These are phyloP conservation scores for Palaemon carinicauda DNA, from an alignment of 1,140 invertebrate genomes.

Conservation along the genomic window DNA sequence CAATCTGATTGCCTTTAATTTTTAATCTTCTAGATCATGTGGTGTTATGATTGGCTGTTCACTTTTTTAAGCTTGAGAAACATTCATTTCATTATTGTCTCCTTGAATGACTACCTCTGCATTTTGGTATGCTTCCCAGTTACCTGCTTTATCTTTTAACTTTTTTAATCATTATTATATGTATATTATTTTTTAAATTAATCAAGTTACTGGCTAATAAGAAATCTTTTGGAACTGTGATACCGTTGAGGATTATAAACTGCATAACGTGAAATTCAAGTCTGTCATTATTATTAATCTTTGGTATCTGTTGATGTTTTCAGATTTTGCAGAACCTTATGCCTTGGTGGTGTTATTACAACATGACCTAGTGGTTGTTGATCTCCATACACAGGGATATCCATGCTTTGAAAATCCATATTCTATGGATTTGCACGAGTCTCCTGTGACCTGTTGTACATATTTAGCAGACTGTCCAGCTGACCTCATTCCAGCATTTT, in stretches of 20 bases:
- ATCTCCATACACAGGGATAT: slow-evolving; percentile 92
- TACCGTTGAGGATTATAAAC: not conserved
- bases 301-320: not conserved
- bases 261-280: not conserved
- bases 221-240: not conserved
- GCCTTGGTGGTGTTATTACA: slow-evolving; percentile 96
- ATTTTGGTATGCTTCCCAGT: not conserved
- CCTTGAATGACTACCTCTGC: no score
- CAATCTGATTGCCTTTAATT: no score
- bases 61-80: no score
- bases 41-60: no score
- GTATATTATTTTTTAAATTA: not conserved
- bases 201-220: not conserved
- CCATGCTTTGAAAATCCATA: slow-evolving; percentile 99
- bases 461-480: slow-evolving; percentile 97
- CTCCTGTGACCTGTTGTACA: slow-evolving; percentile 80
- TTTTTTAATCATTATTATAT: not conserved
- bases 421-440: slow-evolving; percentile 89
- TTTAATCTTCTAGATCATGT: not conserved
- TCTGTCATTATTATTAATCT: no score
- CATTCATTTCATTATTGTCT: no score
- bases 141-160: not conserved
- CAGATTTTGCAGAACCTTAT: slow-evolving; percentile 96
- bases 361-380: slow-evolving; percentile 97
- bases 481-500: slow-evolving; percentile 93